Evolutionary conservation across 2,888 invertebrate species (phyloP).

Genomic region (Germaria angustata): DNA sequence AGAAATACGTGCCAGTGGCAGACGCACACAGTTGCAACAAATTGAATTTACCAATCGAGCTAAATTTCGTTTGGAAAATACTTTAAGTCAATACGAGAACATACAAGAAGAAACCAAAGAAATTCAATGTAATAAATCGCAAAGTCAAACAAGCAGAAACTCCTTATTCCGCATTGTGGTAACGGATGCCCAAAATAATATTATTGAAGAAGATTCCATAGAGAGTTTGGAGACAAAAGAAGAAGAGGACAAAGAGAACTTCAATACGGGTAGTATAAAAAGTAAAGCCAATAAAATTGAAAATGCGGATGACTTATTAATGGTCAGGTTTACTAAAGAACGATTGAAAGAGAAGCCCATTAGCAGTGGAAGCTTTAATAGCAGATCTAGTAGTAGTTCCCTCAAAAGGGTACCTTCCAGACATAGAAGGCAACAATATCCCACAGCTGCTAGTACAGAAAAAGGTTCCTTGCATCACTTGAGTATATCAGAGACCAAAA

Average conservation of each 20-base stretch:
- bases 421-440: constrained; percentile 68
- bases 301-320: constrained; percentile 45
- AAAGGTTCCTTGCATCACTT: background rate
- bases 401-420: constrained; percentile 70
- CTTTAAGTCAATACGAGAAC: constrained; percentile 44
- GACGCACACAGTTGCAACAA: constrained; percentile 56
- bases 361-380: constrained; percentile 7
- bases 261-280: background rate
- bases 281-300: background rate
- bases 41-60: constrained; percentile 63
- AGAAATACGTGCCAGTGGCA: constrained; percentile 70
- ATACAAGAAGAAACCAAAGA: constrained; percentile 50
- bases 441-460: constrained; percentile 74
- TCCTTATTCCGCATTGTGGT: constrained; percentile 77
- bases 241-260: constrained; percentile 52
- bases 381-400: constrained; percentile 37
- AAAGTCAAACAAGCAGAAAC: constrained; percentile 26
- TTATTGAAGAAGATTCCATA: constrained; percentile 79
- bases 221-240: constrained; percentile 36
- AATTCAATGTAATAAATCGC: constrained; percentile 10
- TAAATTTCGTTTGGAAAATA: constrained; percentile 62
- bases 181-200: constrained; percentile 78
- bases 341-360: constrained; percentile 15
- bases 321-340: constrained; percentile 58
- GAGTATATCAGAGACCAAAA: constrained; percentile 72